Base-by-base conservation (phyloP, 35 echinoderm and acorn worm genomes). In the Nesometra sesokonis region DNA sequence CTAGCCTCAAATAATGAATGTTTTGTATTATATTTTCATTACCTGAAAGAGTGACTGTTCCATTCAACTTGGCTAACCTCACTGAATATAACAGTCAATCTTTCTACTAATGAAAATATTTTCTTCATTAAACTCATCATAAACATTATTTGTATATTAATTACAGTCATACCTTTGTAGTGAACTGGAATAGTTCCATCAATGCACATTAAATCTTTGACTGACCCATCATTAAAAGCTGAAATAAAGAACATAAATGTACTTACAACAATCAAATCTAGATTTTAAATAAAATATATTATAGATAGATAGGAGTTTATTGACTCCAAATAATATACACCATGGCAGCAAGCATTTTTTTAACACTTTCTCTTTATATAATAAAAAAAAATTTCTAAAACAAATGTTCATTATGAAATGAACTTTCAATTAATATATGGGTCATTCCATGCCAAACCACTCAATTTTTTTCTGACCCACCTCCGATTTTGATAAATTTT, bases 161-260 rank as follows among this genome's bases (percentile, higher is more conserved):
- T 31, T 85, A 21, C 32, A 33, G 27, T 30, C 0, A 77, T 94
- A 97, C 94, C 94, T 97, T 97, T 97, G 78, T 89, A 97, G 57
- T 77, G 36, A 19, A 97, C 91, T 78, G 94, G 94, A 19, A 97
- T 93, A 0, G 94, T 97, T 4, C 94, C 94, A 79, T 97, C 94
- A 35, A 93, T 33, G 30, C 94, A 88, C 27, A 97, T 47, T 11
- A 97, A 85, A 32, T 93, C 91, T 39, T 93, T 89, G 37, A 84
- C 88, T 80, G 86, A 80, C 31, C 91, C 91, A 85, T 97, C 91
- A 84, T 92, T 93, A 84, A 97, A 97, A 37, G 85, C 94, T 97
- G 67, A 37, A 97, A 77, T 36, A 31, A 76, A 38, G 4, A 5
- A 78, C 23, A 5, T 9, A 78, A n/a, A 78, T 9, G 77, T 30